Conservation (phyloP, 2,797 vertebrate species). For the Semotilus atromaculatus region DNA sequence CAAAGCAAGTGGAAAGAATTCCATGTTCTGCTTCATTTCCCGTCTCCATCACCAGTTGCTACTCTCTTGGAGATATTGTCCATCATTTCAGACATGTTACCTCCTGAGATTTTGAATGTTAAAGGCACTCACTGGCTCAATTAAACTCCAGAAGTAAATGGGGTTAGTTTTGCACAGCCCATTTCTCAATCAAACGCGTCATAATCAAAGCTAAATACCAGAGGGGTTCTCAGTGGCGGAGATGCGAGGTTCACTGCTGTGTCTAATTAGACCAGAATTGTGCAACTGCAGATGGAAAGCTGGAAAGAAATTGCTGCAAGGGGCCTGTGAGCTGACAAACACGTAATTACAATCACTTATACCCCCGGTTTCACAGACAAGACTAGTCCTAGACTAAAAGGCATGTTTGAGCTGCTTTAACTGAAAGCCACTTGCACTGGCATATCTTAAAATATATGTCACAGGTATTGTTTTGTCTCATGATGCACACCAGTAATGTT, state of each 20-base stretch:
- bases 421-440: too few species aligned
- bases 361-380: too few species aligned
- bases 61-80: neutral
- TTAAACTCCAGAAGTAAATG: constrained; percentile 42
- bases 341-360: neutral
- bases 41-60: neutral
- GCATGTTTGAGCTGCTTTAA: too few species aligned
- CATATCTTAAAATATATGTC: too few species aligned
- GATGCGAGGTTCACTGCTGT: constrained; percentile 4
- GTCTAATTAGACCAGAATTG: constrained; percentile 20
- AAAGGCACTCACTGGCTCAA: constrained; percentile 40
- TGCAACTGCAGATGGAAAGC: constrained; percentile 20
- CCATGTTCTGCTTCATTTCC: constrained; percentile 22
- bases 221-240: constrained; percentile 24
- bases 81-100: constrained; percentile 30
- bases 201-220: constrained; percentile 40
- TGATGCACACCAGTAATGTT: too few species aligned
- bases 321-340: neutral
- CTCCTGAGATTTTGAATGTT: constrained; percentile 27
- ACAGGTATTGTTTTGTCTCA: too few species aligned
- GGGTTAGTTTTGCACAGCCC: constrained; percentile 28
- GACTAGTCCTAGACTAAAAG: too few species aligned
- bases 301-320: constrained; percentile 4
- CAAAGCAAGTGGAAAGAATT: neutral
- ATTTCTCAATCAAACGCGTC: constrained; percentile 37